Conservation (phyloP, 2,113 vertebrate species). For the Trogon surrucura region DNA sequence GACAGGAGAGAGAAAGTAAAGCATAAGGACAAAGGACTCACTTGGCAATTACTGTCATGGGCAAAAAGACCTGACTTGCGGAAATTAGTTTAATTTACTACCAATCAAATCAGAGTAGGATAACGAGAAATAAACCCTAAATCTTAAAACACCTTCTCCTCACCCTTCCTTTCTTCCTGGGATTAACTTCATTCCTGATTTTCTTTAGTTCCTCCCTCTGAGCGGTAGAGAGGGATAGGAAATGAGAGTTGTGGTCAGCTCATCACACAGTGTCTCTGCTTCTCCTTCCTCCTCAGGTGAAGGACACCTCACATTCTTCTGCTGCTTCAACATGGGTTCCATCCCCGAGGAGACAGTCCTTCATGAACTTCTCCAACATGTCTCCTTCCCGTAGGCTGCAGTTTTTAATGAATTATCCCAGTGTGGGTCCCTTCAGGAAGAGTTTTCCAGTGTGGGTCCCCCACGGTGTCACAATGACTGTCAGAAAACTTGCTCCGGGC, state of each 20-base stretch:
- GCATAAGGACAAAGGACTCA: neutral
- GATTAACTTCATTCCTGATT: neutral
- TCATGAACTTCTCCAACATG: neutral
- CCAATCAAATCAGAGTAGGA: neutral
- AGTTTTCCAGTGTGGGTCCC: too few species aligned
- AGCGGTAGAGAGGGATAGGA: neutral
- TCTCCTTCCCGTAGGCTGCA: neutral
- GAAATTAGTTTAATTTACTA: neutral
- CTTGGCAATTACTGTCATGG: rapidly evolving
- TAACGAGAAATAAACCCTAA: neutral
- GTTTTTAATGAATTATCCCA: neutral
- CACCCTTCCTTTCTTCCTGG: neutral
- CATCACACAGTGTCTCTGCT: neutral
- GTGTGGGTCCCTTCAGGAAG: neutral
- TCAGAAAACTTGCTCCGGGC: too few species aligned
- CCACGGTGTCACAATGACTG: neutral
- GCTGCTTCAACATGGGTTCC: neutral
- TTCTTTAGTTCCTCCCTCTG: neutral
- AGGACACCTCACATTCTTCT: neutral
- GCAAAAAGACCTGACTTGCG: neutral
- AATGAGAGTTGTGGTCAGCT: neutral
- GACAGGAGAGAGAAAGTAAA: neutral
- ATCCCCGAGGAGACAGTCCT: neutral
- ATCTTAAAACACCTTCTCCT: neutral
- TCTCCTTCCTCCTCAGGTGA: neutral